phyloP scores from a whole-genome alignment of 2,797 vertebrate species.

The Dicrostonyx torquatus region DNA sequence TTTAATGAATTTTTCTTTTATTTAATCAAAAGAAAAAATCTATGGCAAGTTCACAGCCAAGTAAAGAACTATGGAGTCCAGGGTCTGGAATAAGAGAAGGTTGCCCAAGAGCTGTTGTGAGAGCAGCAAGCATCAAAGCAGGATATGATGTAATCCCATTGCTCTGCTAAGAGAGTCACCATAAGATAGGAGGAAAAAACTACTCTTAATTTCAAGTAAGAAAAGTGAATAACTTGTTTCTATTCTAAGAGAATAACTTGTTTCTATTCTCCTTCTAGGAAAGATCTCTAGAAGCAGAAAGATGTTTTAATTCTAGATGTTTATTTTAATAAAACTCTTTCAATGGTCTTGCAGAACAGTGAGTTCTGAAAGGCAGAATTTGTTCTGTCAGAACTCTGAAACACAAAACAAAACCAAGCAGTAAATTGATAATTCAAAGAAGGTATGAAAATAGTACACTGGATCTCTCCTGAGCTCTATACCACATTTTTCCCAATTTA shows the following conservation, averaged over 20 bases:
- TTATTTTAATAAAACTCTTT: slow-evolving; percentile 70
- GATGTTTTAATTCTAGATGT: slow-evolving; percentile 56
- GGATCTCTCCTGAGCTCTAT: slow-evolving; percentile 23
- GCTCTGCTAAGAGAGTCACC: neutral
- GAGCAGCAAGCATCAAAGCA: neutral
- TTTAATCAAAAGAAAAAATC: too few species aligned
- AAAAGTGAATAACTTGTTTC: slow-evolving; percentile 49
- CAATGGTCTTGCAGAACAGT: slow-evolving; percentile 38
- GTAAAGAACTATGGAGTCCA: neutral
- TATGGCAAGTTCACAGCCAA: neutral
- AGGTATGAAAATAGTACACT: slow-evolving; percentile 59
- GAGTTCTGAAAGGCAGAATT: slow-evolving; percentile 67
- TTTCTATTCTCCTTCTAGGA: slow-evolving; percentile 71
- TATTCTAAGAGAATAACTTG: slow-evolving; percentile 31
- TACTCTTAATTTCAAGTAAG: slow-evolving; percentile 38
- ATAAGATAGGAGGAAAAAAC: neutral
- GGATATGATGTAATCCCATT: neutral
- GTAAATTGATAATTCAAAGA: slow-evolving; percentile 69
- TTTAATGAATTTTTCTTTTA: slow-evolving; percentile 39
- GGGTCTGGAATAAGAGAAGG: neutral
- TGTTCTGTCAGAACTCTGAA: slow-evolving; percentile 36
- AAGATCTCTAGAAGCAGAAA: slow-evolving; percentile 54
- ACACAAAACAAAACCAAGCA: slow-evolving; percentile 64
- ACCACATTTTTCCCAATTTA: neutral
- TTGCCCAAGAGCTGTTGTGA: neutral